phyloP scores from a whole-genome alignment of 1,140 invertebrate species.

The Calephelis nemesis region DNA sequence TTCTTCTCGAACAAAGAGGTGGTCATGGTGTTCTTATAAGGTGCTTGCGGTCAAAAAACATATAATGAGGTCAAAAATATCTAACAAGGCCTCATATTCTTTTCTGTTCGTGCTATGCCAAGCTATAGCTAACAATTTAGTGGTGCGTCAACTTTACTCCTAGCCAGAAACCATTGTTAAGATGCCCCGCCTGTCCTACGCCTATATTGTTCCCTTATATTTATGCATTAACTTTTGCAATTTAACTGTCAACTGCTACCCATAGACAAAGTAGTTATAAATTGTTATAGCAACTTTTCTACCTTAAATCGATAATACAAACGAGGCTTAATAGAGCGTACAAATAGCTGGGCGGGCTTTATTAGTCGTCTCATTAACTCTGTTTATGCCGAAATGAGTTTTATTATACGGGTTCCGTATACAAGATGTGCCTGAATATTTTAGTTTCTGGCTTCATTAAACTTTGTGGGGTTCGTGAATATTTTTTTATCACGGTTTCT shows the following conservation, averaged over 20 bases:
- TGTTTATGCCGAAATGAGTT: conserved; percentile 31
- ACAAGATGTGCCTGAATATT: conserved; percentile 1
- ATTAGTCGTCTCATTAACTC: conserved; percentile 49
- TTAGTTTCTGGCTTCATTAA: too few species aligned
- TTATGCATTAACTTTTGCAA: conserved; percentile 72
- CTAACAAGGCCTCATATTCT: not conserved
- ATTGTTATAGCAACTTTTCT: conserved; percentile 21
- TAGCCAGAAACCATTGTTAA: conserved; percentile 26
- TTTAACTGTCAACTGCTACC: conserved; percentile 53
- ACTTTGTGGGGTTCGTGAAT: too few species aligned
- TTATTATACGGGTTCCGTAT: conserved; percentile 11
- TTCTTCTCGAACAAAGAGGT: too few species aligned
- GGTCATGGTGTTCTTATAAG: too few species aligned
- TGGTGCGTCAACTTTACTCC: not conserved
- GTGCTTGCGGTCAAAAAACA: too few species aligned
- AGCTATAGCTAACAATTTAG: conserved; percentile 8
- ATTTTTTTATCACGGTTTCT: too few species aligned
- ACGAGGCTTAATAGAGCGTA: conserved; percentile 35
- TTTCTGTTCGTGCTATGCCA: not conserved
- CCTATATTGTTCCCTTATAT: conserved; percentile 69
- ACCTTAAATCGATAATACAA: conserved; percentile 49
- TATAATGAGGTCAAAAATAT: not conserved
- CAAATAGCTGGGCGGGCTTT: conserved; percentile 40
- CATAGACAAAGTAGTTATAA: conserved; percentile 39
- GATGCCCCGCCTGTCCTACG: conserved; percentile 26